Evolutionary conservation across 2,888 invertebrate genomes (phyloP), one percentile per base, ranked within the genome.

Genomic region (Ceramica pisi): DNA sequence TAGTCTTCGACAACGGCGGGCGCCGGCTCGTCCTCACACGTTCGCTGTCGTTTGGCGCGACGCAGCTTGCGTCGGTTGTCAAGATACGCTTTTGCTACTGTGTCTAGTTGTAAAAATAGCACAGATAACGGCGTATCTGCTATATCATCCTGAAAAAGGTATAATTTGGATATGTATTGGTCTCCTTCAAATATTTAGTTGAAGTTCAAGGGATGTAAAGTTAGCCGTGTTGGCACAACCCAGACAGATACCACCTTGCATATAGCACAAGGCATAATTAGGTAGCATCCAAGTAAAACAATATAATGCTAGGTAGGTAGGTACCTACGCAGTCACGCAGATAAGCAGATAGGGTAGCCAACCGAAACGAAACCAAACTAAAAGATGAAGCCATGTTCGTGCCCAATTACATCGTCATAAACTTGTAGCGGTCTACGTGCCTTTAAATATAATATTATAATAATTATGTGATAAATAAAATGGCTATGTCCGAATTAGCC

Each of bases 51-150:
- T 77, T 96, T 96, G 7, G 87, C 86, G 46, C 95, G 92, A 1
- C 93, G 93, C 31, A 88, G 63, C 75, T 95, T 95, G 4, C 94
- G 92, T 57, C 93, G 90, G 50, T 89, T 92, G 76, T 94, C 93
- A 51, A 94, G 82, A 81, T 92, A 94, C 16, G 90, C 84, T 35
- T 94, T 93, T 14, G 94, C 89, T 8, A 95, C 95, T 21, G 94
- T 91, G 75, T 96, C 95, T 55, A 96, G 85, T 87, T 96, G 94
- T 46, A 94, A 83, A 78, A 96, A 94, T 53, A 95, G 86, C 6
- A 95, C 95, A 14, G 95, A 90, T 46, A 96, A 83, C 0, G 96
- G 95, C 8, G 94, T 95, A 61, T 96, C 95, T 6, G 92, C 88
- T 75, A 96, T 86, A 79, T 96, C 96, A 73, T 95, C 96, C 96